Evolutionary conservation across 2,888 invertebrate species (phyloP).

Genomic region (Torymus aiolomorphi): DNA sequence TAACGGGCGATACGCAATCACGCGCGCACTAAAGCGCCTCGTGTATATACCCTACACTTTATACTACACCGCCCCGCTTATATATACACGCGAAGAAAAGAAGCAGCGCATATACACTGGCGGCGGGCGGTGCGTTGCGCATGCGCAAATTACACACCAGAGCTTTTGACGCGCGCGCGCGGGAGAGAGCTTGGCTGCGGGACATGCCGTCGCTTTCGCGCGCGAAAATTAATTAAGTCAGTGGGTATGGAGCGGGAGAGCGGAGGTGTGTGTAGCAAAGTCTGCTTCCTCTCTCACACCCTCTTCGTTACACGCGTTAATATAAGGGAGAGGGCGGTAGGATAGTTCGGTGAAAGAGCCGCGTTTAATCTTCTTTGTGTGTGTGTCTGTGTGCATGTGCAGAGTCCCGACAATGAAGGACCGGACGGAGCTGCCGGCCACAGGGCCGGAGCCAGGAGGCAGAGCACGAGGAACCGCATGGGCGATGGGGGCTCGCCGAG

Average conservation of each 20-base stretch:
- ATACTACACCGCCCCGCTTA: no score
- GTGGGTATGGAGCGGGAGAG: conserved; percentile 5
- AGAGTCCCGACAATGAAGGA: conserved; percentile 64
- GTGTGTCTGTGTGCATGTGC: conserved; percentile 8
- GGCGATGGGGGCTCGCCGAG: conserved; percentile 63
- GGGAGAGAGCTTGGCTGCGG: neutral
- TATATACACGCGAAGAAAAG: no score
- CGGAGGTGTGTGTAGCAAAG: neutral
- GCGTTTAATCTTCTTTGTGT: neutral
- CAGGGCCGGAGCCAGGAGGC: conserved; percentile 55
- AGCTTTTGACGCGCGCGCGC: neutral
- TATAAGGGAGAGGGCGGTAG: neutral
- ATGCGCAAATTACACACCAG: neutral
- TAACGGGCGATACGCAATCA: no score
- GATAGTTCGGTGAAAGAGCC: neutral
- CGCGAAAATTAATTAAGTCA: conserved; percentile 49
- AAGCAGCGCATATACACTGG: neutral
- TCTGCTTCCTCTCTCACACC: neutral
- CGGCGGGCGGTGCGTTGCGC: neutral
- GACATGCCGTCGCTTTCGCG: neutral
- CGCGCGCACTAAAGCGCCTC: no score
- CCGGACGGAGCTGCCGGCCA: conserved; percentile 53
- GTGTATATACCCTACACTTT: no score
- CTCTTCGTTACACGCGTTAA: neutral
- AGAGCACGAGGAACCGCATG: conserved; percentile 59